Evolutionary conservation across 2,113 vertebrate species (phyloP), one percentile per base, ranked within the genome.

Genomic region (Myodes glareolus): DNA sequence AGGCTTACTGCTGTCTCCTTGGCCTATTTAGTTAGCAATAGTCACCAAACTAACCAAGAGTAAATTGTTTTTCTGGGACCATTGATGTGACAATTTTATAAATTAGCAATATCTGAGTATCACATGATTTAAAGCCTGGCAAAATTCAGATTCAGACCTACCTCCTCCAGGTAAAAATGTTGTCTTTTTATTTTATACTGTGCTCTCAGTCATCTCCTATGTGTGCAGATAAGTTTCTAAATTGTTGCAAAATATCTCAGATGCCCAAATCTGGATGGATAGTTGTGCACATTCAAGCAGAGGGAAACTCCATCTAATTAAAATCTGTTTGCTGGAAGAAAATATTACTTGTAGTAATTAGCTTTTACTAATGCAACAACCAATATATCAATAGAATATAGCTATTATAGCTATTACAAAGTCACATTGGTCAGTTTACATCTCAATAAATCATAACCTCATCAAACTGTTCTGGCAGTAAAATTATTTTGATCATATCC

Each of bases 311-410:
- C 55, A 45, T 67, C 33, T 75, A 88, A 90, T 58, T 94, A 88
- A 55, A 95, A 23, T 68, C 36, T 91, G 58, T 17, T 29, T 82
- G 33, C 78, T 14, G 19, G 7, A 7, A 58, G 76, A 97, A 90
- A 92, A 63, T 67, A 77, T 39, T 36, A 82, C 84, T 89, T 90
- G 67, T 27, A 72, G 91, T 77, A 87, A 55, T 78, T 88, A 89
- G 36, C 61, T 94, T 96, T 94, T 95, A 47, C 76, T 73, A 87
- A 89, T 45, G 90, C 67, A 95, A 93, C n/a, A 95, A 94, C 63
- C 55, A 94, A 23, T 88, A 85, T 96, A 33, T 94, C 31, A 67
- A 19, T 17, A 90, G 25, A 94, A 70, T 61, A 17, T 7, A 68
- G 12, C 63, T 87, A 42, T 75, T 89, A 75, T 11, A 89, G 47